A percentile compares a stretch with the other conserved stretches of the same genome.
Conservation (phyloP, 1,140 invertebrate species). For the Drosophila rhopaloa region DNA sequence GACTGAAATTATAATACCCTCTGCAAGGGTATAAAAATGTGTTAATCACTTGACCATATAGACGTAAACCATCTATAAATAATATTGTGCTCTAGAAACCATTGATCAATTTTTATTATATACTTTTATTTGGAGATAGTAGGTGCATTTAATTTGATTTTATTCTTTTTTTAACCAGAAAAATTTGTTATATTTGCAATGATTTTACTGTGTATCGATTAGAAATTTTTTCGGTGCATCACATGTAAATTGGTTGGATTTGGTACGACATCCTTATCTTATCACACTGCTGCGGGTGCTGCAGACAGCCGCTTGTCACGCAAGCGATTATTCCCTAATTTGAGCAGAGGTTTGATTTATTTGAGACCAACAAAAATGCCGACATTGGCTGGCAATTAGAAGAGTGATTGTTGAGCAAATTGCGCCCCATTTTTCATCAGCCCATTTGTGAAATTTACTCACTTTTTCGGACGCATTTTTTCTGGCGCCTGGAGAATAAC, state of each 20-base stretch:
- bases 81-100: background rate
- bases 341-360: conserved; percentile 72
- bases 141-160: no score
- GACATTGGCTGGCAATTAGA: conserved; percentile 30
- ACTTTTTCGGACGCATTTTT: conserved; percentile 56
- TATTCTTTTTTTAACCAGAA: no score
- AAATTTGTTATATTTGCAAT: background rate
- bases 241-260: background rate
- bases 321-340: conserved; percentile 81
- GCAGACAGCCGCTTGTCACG: conserved; percentile 74
- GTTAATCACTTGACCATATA: background rate
- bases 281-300: conserved; percentile 37
- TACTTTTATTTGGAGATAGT: no score
- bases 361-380: conserved; percentile 33
- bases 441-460: conserved; percentile 33
- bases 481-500: conserved; percentile 5
- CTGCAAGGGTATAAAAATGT: no score
- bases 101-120: no score
- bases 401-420: conserved; percentile 28
- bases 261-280: conserved; percentile 50
- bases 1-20: no score
- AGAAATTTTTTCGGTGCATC: conserved; percentile 2
- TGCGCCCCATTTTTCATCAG: conserved; percentile 42
- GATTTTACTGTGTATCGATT: no score
- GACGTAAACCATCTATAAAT: background rate